phyloP scores from a whole-genome alignment of 2,888 invertebrate species.

The Frankliniella intonsa region DNA sequence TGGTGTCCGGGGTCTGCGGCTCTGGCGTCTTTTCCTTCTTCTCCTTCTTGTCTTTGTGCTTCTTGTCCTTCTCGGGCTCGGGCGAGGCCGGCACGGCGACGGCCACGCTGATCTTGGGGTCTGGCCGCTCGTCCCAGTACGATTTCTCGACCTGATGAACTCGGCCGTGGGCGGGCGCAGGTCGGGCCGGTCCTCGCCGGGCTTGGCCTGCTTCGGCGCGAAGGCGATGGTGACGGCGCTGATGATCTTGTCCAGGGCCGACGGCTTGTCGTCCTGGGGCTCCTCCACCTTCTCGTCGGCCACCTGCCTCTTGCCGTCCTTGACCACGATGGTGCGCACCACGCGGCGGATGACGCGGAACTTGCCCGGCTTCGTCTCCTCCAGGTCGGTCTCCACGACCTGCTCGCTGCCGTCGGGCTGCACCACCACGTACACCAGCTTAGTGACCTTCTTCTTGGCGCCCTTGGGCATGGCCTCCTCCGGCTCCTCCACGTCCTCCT shows the following conservation, averaged over 20 bases:
- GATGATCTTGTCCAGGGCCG: constrained; percentile 1
- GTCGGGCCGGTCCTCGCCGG: neutral
- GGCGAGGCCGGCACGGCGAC: neutral
- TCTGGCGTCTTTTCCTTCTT: constrained; percentile 29
- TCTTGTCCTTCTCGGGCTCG: constrained; percentile 21
- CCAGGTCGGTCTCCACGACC: neutral
- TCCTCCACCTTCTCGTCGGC: neutral
- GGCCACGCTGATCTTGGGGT: neutral
- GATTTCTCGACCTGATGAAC: neutral
- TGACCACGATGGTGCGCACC: neutral
- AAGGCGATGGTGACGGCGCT: neutral
- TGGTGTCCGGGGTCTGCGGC: neutral
- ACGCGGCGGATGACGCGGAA: neutral
- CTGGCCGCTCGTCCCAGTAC: neutral
- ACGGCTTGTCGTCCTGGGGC: neutral
- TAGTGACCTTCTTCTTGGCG: neutral
- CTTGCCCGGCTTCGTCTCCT: neutral
- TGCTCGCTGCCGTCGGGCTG: neutral
- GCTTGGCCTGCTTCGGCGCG: neutral
- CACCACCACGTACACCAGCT: neutral
- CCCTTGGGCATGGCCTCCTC: neutral
- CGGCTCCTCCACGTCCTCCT: neutral
- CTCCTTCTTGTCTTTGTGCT: constrained; percentile 30
- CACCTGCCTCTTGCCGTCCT: neutral
- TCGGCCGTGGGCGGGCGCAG: neutral